phyloP scores from a whole-genome alignment of 2,797 vertebrate species.

The Poecilia velifera region DNA sequence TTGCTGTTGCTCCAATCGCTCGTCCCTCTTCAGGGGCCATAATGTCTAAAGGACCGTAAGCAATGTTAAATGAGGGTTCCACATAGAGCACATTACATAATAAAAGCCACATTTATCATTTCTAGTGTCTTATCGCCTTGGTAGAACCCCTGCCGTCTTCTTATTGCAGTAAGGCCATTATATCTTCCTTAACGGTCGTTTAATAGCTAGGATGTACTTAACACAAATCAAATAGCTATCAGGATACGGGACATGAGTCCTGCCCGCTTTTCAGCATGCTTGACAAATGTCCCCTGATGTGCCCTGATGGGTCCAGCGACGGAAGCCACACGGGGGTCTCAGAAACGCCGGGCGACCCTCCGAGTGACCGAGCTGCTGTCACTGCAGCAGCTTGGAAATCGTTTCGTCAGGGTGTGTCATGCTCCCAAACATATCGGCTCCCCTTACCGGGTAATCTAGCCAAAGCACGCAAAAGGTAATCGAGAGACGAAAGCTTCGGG shows the following conservation, averaged over 20 bases:
- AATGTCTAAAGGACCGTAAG: not conserved
- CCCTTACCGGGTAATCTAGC: not conserved
- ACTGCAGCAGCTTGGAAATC: constrained; percentile 28
- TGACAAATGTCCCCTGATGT: constrained; percentile 45
- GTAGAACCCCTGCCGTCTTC: constrained; percentile 13
- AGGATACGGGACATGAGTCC: constrained; percentile 53
- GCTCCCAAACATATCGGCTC: not conserved
- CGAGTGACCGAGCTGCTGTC: constrained; percentile 34
- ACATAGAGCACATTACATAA: not conserved
- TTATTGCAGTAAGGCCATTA: constrained; percentile 27
- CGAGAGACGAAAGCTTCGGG: not conserved
- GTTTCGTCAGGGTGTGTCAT: not conserved
- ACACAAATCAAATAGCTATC: constrained; percentile 47
- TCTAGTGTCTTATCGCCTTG: not conserved
- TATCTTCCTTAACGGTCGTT: constrained; percentile 27
- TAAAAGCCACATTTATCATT: not conserved
- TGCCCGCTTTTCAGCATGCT: constrained; percentile 41
- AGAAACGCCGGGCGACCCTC: constrained; percentile 51
- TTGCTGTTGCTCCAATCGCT: not conserved
- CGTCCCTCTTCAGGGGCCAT: constrained; percentile 1
- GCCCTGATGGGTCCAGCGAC: constrained; percentile 24
- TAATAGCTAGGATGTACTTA: constrained; percentile 30
- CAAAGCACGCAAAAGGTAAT: not conserved
- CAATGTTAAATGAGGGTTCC: not conserved
- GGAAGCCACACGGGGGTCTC: not conserved